phyloP scores from a whole-genome alignment of 64 coral and sea anemone genomes.

The Hydrozoanthus tunicans region DNA sequence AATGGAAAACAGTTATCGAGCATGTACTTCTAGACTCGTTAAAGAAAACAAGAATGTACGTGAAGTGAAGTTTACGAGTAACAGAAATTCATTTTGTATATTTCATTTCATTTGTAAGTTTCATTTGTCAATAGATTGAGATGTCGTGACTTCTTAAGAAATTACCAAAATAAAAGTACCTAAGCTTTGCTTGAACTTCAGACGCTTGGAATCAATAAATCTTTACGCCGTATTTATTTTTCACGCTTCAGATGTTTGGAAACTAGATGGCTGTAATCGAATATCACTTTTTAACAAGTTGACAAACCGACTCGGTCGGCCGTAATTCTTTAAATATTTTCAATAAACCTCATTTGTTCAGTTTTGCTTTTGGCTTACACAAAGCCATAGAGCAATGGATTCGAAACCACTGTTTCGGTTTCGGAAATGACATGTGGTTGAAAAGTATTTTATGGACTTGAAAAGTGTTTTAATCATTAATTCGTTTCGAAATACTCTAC shows the following conservation, averaged over 20 bases:
- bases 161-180: background rate
- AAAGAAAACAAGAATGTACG: background rate
- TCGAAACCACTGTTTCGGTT: background rate
- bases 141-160: background rate
- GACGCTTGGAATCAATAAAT: background rate
- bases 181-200: slow-evolving; percentile 2
- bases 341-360: slow-evolving; percentile 54
- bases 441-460: too few species aligned
- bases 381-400: background rate
- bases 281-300: slow-evolving; percentile 60
- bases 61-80: slow-evolving; percentile 44
- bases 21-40: slow-evolving; percentile 9
- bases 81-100: background rate
- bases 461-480: background rate
- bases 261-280: background rate
- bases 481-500: slow-evolving; percentile 20
- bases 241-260: slow-evolving; percentile 33
- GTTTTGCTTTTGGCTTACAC: slow-evolving; percentile 25
- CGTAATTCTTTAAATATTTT: slow-evolving; percentile 48
- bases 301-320: slow-evolving; percentile 35
- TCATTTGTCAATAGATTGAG: slow-evolving; percentile 7
- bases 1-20: background rate
- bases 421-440: background rate
- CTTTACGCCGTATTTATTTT: slow-evolving; percentile 12
- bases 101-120: background rate